Evolutionary conservation across 2,888 invertebrate genomes (phyloP).

Genomic region (Cryptus armator): DNA sequence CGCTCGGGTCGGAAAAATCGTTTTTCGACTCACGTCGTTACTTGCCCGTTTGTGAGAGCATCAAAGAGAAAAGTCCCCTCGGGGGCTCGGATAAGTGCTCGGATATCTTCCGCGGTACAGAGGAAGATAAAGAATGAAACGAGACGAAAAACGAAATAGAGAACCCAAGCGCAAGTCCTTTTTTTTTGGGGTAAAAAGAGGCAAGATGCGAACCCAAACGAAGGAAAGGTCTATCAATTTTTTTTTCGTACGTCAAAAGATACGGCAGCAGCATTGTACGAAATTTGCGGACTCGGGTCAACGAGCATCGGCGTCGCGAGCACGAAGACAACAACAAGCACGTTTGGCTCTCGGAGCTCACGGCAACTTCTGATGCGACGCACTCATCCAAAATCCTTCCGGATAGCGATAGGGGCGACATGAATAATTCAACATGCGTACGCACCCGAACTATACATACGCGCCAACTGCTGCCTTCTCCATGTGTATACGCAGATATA

Average conservation of each 20-base stretch:
- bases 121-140: constrained; percentile 14
- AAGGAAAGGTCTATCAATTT: constrained; percentile 18
- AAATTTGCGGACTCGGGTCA: constrained; percentile 11
- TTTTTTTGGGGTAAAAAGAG: constrained; percentile 12
- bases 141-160: neutral
- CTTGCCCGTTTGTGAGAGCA: neutral
- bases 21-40: constrained; percentile 47
- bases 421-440: constrained; percentile 71
- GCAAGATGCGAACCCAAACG: neutral
- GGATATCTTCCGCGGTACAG: neutral
- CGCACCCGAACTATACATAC: constrained; percentile 32
- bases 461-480: neutral
- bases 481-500: neutral
- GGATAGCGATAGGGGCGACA: constrained; percentile 47
- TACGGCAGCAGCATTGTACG: constrained; percentile 1
- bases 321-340: constrained; percentile 25
- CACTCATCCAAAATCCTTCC: constrained; percentile 60
- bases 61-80: constrained; percentile 27
- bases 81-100: constrained; percentile 35
- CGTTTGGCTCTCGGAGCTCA: constrained; percentile 10
- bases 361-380: constrained; percentile 14
- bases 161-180: constrained; percentile 3
- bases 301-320: constrained; percentile 1
- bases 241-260: constrained; percentile 23
- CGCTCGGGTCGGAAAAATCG: constrained; percentile 18